Percentiles rank a stretch among this genome's conserved stretches.
These are phyloP conservation scores for Uromys caudimaculatus DNA, from an alignment of 2,797 vertebrate genomes.

Conservation along the genomic window DNA sequence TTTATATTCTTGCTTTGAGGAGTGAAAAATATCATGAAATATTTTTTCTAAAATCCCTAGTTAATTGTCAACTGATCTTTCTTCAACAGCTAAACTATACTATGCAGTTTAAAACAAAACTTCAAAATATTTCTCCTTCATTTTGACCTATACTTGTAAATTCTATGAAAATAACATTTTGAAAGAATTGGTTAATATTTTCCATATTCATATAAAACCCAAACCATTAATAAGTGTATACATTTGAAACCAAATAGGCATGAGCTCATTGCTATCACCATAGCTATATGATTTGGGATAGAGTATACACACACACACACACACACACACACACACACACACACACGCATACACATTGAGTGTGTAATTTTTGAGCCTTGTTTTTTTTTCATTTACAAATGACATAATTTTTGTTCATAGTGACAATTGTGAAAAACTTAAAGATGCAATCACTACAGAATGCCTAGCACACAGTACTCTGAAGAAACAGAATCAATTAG, in stretches of 20 bases:
- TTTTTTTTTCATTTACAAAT: slow-evolving; percentile 36
- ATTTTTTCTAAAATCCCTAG: background rate
- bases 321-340: too few species aligned
- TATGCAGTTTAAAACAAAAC: background rate
- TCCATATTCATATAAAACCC: background rate
- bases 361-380: background rate
- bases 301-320: background rate
- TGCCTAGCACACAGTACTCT: background rate
- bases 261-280: background rate
- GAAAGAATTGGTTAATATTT: background rate
- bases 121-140: slow-evolving; percentile 13
- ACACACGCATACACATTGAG: background rate
- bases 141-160: background rate
- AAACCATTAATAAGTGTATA: background rate
- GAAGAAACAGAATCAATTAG: background rate
- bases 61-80: background rate
- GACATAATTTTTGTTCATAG: background rate
- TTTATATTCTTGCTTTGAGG: background rate
- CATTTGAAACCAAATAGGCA: background rate
- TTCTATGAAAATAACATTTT: background rate
- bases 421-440: background rate
- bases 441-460: slow-evolving; percentile 8
- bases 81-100: background rate
- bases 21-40: background rate
- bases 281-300: background rate